These are phyloP conservation scores for Ctenosaura bakeri DNA, from an alignment of 2,797 vertebrate genomes.

Conservation along the genomic window DNA sequence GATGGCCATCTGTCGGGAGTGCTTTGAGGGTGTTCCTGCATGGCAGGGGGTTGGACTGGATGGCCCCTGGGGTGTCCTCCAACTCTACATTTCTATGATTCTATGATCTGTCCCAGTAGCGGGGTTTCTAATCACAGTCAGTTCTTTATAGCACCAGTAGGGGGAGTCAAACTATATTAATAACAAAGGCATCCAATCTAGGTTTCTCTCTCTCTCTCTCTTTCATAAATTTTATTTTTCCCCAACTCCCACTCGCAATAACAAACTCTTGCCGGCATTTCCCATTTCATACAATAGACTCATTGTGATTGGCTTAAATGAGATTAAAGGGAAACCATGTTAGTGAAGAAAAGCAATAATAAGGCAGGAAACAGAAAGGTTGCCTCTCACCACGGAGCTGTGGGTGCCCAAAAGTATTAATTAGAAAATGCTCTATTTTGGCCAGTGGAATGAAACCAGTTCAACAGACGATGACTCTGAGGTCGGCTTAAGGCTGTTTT, in stretches of 20 bases:
- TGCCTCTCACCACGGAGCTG: not conserved
- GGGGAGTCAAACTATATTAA: slow-evolving; percentile 67
- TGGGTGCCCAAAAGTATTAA: not conserved
- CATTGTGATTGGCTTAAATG: slow-evolving; percentile 46
- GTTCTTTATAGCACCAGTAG: slow-evolving; percentile 62
- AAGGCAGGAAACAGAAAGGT: not conserved
- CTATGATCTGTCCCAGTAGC: too few relatives aligned
- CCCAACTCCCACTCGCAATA: slow-evolving; percentile 29
- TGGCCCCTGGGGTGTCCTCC: too few relatives aligned
- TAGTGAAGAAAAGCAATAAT: slow-evolving; percentile 5
- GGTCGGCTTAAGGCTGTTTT: not conserved
- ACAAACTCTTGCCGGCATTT: slow-evolving; percentile 31
- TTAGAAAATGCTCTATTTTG: not conserved
- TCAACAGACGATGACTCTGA: not conserved
- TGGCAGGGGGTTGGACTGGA: too few relatives aligned
- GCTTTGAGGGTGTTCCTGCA: too few relatives aligned
- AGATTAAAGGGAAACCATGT: slow-evolving; percentile 9
- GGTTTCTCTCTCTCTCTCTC: not conserved
- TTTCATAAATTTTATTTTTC: slow-evolving; percentile 42
- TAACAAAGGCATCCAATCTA: slow-evolving; percentile 22
- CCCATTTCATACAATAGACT: slow-evolving; percentile 20
- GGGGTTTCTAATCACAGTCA: not conserved
- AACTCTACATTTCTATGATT: too few relatives aligned
- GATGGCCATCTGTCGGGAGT: too few relatives aligned
- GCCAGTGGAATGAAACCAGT: not conserved